phyloP scores from a whole-genome alignment of 2,113 vertebrate genomes.

The Galemys pyrenaicus region DNA sequence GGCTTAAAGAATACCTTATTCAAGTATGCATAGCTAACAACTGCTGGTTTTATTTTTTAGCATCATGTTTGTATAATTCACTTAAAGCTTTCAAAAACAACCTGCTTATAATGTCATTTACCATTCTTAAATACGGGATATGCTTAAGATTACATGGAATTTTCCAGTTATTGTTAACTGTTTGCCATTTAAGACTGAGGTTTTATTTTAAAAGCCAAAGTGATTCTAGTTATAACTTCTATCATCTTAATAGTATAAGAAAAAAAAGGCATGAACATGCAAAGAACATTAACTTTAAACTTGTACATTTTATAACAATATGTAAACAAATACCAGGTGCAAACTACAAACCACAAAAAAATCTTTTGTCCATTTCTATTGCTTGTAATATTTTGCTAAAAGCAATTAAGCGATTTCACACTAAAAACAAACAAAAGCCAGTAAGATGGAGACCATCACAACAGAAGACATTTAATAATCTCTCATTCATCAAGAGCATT shows the following conservation, averaged over 20 bases:
- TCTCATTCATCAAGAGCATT: not conserved
- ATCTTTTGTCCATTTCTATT: not conserved
- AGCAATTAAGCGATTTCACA: not conserved
- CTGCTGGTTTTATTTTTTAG: not conserved
- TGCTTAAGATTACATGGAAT: not conserved
- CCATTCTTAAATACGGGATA: not conserved
- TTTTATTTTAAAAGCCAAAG: slow-evolving; percentile 25
- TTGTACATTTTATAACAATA: not conserved
- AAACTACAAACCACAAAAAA: not conserved
- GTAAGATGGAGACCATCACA: not conserved
- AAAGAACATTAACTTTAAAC: not conserved
- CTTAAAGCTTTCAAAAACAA: not conserved
- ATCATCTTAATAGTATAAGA: slow-evolving; percentile 7
- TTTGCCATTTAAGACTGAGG: not conserved
- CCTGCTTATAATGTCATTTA: not conserved
- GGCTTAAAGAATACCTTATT: not conserved
- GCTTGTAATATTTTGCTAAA: not conserved
- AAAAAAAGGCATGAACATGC: not conserved
- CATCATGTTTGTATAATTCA: not conserved
- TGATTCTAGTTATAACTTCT: not conserved
- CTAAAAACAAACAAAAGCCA: not conserved
- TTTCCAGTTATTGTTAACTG: not conserved
- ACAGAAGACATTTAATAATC: slow-evolving; percentile 1
- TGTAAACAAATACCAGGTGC: not conserved
- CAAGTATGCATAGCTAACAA: slow-evolving; percentile 4